Percentiles rank a stretch among this genome's conserved stretches.
Evolutionary conservation across 1,140 invertebrate genomes (phyloP).

Genomic region (Drosophila pachea): DNA sequence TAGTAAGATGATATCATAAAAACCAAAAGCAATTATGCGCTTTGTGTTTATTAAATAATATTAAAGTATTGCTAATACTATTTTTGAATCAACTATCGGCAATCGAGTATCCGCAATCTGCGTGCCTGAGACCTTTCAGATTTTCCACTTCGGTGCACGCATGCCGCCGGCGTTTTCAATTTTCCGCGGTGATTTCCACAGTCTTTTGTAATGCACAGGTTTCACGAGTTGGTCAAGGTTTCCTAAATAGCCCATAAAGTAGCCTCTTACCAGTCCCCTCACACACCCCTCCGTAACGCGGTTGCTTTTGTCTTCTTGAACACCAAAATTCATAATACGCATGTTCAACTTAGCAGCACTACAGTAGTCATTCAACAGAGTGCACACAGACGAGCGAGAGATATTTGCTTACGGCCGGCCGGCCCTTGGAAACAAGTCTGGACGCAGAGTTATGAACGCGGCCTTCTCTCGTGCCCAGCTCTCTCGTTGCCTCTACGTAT

Average conservation of each 20-base stretch:
- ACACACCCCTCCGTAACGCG: not conserved
- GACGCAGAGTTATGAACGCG: conserved; percentile 1
- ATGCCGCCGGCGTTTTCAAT: conserved; percentile 39
- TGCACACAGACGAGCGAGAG: not conserved
- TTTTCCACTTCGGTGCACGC: conserved; percentile 62
- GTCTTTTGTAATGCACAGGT: conserved; percentile 67
- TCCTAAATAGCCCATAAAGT: conserved; percentile 52
- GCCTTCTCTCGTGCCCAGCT: conserved; percentile 1
- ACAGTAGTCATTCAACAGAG: conserved; percentile 8
- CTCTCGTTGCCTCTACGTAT: not conserved
- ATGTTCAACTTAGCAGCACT: conserved; percentile 22
- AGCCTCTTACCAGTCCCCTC: conserved; percentile 18
- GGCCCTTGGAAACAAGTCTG: conserved; percentile 46
- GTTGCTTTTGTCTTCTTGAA: conserved; percentile 5
- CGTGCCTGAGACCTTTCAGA: conserved; percentile 57
- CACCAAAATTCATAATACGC: conserved; percentile 47
- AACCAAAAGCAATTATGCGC: conserved; percentile 34
- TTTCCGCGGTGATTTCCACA: conserved; percentile 43
- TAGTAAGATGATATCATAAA: conserved; percentile 40
- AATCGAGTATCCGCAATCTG: conserved; percentile 26
- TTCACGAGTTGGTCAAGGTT: conserved; percentile 72
- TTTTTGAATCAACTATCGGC: conserved; percentile 8
- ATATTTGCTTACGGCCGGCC: conserved; percentile 16
- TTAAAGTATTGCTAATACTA: conserved; percentile 23
- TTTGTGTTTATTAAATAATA: conserved; percentile 40